Evolutionary conservation across 2,888 invertebrate species (phyloP), one percentile per base, ranked within the genome.

Genomic region (Synergus umbraculus): DNA sequence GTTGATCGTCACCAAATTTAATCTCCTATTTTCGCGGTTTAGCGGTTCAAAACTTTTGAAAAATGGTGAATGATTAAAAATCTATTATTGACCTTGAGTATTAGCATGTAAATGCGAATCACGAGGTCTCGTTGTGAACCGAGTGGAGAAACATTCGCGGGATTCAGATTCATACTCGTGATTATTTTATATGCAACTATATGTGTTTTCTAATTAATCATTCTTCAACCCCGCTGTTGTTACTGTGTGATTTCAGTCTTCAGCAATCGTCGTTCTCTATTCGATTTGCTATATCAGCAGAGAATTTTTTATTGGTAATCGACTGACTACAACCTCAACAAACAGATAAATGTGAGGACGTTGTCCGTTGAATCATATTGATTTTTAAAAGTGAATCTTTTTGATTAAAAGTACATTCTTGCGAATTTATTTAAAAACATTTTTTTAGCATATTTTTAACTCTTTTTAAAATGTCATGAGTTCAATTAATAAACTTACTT

Each of bases 201-300:
- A 29, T 29, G 69, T 43, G 65, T 69, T 69, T 69, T 54, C 49
- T 54, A 73, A 73, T 29, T 73, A 46, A 69, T 69, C 69, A 69
- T 49, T 44, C 69, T 69, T 69, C 29, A 73, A 54, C 73, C 54
- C 73, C 44, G 54, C 73, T 73, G 73, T 73, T 73, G 54, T 73
- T 73, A 66, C n/a, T 54, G 49, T 73, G 54, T 37, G 54, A 73
- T 73, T 73, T 49, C 29, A 73, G 73, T 73, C n/a, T 73, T 73
- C 73, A 73, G 37, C 73, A 54, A 73, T 37, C 9, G 73, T 73
- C 46, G 49, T 46, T 49, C 54, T 49, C 49, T 73, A 29, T 73
- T 73, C n/a, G 73, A 73, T 54, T 37, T 73, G 73, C 37, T 29
- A n/a, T 73, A 73, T 73, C 73, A 73, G 73, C 37, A 9, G 37